These are phyloP conservation scores for Ariopsis seemanni DNA, from an alignment of 2,113 vertebrate species.

Conservation along the genomic window DNA sequence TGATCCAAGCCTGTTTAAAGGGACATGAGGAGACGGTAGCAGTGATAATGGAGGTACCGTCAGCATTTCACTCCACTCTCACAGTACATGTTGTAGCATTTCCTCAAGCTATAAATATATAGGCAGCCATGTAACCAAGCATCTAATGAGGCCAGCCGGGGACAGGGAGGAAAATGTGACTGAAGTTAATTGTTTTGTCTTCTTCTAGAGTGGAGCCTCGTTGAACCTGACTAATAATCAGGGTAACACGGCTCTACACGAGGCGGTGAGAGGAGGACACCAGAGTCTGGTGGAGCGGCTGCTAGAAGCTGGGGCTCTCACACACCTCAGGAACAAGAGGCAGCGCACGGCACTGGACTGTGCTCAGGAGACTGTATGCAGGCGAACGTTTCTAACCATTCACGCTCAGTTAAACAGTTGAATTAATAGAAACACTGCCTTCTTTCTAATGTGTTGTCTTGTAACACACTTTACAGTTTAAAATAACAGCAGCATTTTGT, in stretches of 20 bases:
- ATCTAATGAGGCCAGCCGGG: not conserved
- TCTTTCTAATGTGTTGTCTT: not conserved
- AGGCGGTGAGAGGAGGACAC: constrained; percentile 75
- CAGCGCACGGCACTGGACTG: constrained; percentile 81
- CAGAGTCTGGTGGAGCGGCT: constrained; percentile 82
- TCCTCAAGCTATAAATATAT: not conserved
- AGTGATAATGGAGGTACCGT: constrained; percentile 79
- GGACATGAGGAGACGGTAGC: constrained; percentile 79
- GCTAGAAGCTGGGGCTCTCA: constrained; percentile 75
- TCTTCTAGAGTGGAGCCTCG: constrained; percentile 77
- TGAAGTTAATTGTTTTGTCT: not conserved
- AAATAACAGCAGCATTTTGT: not conserved
- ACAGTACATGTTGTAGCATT: not conserved
- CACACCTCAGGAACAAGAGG: constrained; percentile 76
- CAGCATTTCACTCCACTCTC: not conserved
- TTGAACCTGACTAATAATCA: constrained; percentile 80
- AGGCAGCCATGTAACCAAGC: not conserved
- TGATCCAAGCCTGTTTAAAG: constrained; percentile 83
- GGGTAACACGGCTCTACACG: constrained; percentile 88
- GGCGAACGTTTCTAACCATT: constrained; percentile 56
- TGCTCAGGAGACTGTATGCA: constrained; percentile 78
- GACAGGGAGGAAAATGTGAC: not conserved
- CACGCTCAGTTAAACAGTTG: not conserved
- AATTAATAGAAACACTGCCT: not conserved
- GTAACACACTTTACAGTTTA: not conserved